These are phyloP conservation scores for Odocoileus virginianus DNA, from an alignment of 2,113 vertebrate genomes.

Conservation along the genomic window DNA sequence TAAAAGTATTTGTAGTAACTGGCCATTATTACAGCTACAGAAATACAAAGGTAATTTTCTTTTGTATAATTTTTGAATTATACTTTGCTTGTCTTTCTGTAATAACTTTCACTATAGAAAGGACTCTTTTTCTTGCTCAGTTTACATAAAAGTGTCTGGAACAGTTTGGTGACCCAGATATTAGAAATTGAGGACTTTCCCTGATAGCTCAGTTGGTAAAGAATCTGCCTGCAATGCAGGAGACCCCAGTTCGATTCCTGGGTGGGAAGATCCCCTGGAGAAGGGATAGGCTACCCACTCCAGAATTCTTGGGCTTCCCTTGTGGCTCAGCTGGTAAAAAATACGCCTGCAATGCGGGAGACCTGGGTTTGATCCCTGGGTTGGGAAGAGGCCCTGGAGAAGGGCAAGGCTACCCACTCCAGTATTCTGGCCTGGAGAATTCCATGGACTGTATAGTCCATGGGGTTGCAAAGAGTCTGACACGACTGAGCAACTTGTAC, in stretches of 20 bases:
- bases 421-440: neutral
- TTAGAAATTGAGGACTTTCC: neutral
- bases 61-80: neutral
- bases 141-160: neutral
- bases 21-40: neutral
- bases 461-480: neutral
- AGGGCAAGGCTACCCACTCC: neutral
- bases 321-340: neutral
- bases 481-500: neutral
- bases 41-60: constrained; percentile 6
- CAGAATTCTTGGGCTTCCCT: neutral
- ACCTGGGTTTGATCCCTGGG: neutral
- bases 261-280: neutral
- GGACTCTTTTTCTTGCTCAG: neutral
- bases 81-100: constrained; percentile 1
- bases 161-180: neutral
- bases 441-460: neutral
- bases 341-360: neutral
- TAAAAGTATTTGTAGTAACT: neutral
- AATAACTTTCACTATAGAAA: neutral
- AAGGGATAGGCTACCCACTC: neutral
- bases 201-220: neutral
- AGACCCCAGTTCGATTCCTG: neutral
- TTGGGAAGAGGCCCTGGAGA: neutral
- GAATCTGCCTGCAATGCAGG: neutral